phyloP scores from a whole-genome alignment of 1,140 invertebrate genomes.

The Meloidogyne chitwoodi region DNA sequence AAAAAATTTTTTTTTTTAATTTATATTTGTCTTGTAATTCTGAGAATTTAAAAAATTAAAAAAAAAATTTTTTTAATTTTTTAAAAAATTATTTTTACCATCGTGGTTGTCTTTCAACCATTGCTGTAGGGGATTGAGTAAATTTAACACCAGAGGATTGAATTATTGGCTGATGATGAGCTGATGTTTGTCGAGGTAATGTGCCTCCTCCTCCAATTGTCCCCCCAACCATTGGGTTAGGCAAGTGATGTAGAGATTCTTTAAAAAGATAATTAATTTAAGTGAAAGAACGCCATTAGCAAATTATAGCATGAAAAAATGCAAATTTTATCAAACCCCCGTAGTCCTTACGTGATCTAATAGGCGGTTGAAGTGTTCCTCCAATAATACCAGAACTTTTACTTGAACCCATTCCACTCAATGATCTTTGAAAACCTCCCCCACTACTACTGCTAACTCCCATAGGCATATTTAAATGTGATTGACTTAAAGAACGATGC shows the following conservation, averaged over 20 bases:
- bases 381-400: background rate
- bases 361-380: slow-evolving; percentile 13
- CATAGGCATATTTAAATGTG: slow-evolving; percentile 35
- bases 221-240: background rate
- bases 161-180: slow-evolving; percentile 6
- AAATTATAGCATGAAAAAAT: too few relatives aligned
- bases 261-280: too few relatives aligned
- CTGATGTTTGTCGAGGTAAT: slow-evolving; percentile 20
- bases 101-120: slow-evolving; percentile 11
- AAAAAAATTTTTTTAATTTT: too few relatives aligned
- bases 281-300: too few relatives aligned
- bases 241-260: slow-evolving; percentile 12
- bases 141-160: slow-evolving; percentile 5
- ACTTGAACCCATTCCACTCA: slow-evolving; percentile 5
- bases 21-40: too few relatives aligned
- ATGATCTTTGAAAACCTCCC: background rate
- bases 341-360: slow-evolving; percentile 23
- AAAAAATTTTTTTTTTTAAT: too few relatives aligned
- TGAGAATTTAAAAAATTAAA: too few relatives aligned
- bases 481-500: slow-evolving; percentile 35
- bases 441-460: background rate
- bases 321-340: too few relatives aligned
- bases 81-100: too few relatives aligned
- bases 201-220: background rate
- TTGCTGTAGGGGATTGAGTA: background rate